Evolutionary conservation across 64 coral and sea anemone species (phyloP), one percentile per base, ranked within the genome.

Genomic region (Stichodactyla helianthus): DNA sequence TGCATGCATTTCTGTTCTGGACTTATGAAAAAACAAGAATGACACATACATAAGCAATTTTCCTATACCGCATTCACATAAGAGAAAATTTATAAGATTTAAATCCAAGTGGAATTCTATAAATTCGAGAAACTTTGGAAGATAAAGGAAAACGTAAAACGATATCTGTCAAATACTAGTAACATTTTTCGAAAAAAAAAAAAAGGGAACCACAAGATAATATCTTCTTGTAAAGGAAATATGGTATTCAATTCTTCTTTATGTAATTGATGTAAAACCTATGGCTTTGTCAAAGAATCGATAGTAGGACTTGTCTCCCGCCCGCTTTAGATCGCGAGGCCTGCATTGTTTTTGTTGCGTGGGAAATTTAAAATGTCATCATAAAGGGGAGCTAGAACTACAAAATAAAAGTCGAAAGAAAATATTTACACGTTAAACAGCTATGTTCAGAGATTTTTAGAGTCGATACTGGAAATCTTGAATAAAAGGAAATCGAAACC

Each of bases 291-390:
- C 26, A 28, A 67, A 74, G 22, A 31, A 74, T 31, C 68, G 68
- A 28, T 74, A 74, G 23, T 13, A 25, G 23, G 22, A 22, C 19
- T n/a, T 74, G 9, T 23, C 27, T 74, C 68, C 68, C 68, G 68
- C 68, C 68, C 68, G 68, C 68, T 74, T 74, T 28, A 74, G 68
- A 74, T 9, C 27, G 6, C n/a, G 12, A 74, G 68, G 25, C 68
- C 23, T 74, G 68, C 12, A 81, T 81, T 81, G 78, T 35, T 81
- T 81, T 81, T 81, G 78, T 35, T 79, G 88, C 91, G 94, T 93
- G 94, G 94, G 94, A 96, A 96, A 96, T 96, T 96, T 92, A 93
- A 96, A 96, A 92, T 92, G 68, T 90, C 88, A 88, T 55, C 18
- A 61, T 20, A 14, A 67, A 18, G 31, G 53, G 20, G 28, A 5